phyloP scores from a whole-genome alignment of 2,888 invertebrate genomes.

The Scaptomyza reducta region DNA sequence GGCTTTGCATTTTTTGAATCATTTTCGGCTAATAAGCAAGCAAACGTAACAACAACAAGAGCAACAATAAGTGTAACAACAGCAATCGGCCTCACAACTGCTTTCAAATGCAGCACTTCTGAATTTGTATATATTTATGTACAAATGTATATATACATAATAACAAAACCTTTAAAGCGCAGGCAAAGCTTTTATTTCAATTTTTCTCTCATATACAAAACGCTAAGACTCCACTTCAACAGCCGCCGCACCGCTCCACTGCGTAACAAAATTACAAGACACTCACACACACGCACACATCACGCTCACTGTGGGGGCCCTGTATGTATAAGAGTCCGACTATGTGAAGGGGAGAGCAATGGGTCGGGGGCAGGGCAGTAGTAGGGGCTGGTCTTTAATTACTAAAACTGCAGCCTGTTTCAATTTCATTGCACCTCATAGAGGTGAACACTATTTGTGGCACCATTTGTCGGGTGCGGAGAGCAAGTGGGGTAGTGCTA shows the following conservation, averaged over 20 bases:
- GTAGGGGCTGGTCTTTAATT: slow-evolving; percentile 59
- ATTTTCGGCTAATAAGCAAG: slow-evolving; percentile 42
- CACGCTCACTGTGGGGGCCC: slow-evolving; percentile 24
- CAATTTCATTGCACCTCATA: slow-evolving; percentile 53
- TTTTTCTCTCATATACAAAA: slow-evolving; percentile 39
- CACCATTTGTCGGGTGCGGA: not conserved
- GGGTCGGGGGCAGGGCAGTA: slow-evolving; percentile 1
- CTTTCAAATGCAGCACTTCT: not conserved
- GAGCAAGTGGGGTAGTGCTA: slow-evolving; percentile 6
- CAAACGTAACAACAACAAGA: slow-evolving; percentile 13
- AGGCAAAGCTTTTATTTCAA: slow-evolving; percentile 53
- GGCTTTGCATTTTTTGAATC: slow-evolving; percentile 44
- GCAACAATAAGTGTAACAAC: slow-evolving; percentile 19
- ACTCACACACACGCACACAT: slow-evolving; percentile 35
- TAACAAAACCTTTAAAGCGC: slow-evolving; percentile 57
- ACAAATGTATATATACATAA: slow-evolving; percentile 8
- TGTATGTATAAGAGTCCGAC: slow-evolving; percentile 20
- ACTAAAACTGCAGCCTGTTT: slow-evolving; percentile 56
- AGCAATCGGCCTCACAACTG: no score
- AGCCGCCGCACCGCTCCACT: slow-evolving; percentile 63
- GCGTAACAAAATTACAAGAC: slow-evolving; percentile 75
- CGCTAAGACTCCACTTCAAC: slow-evolving; percentile 69
- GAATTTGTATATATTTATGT: slow-evolving; percentile 47
- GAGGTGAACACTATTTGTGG: slow-evolving; percentile 34
- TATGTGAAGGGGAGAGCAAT: slow-evolving; percentile 3